Conservation (phyloP, 2,888 invertebrate genomes). For the Aleiodes alternator region DNA sequence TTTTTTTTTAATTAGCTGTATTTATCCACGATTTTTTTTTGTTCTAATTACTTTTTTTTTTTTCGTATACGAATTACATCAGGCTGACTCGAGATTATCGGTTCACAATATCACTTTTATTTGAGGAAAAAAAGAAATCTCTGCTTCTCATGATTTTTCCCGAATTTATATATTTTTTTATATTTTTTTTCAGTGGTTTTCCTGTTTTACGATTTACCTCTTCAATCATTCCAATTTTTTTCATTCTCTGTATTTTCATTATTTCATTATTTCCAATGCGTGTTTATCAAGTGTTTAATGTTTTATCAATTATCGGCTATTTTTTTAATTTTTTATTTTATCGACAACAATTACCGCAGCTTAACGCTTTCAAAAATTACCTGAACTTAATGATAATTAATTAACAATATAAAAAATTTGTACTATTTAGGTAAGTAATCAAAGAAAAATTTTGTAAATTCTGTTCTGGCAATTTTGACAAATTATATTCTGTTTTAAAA, state of each 20-base stretch:
- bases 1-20: background rate
- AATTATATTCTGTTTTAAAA: slow-evolving; percentile 19
- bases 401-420: slow-evolving; percentile 55
- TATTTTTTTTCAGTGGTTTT: background rate
- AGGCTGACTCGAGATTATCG: slow-evolving; percentile 28
- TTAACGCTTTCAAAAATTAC: no score
- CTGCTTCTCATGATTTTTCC: background rate
- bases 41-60: background rate
- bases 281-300: no score
- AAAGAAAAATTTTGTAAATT: slow-evolving; percentile 20
- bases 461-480: slow-evolving; percentile 12
- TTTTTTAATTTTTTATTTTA: no score
- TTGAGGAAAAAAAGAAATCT: slow-evolving; percentile 6
- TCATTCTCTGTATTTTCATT: background rate
- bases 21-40: slow-evolving; percentile 4
- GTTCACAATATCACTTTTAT: slow-evolving; percentile 23
- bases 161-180: background rate
- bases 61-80: slow-evolving; percentile 40
- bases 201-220: no score
- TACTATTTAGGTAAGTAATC: slow-evolving; percentile 51
- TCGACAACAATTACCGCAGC: no score
- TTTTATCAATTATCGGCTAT: no score
- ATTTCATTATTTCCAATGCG: background rate
- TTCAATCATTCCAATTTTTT: no score
- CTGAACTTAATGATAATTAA: slow-evolving; percentile 45